Conservation (phyloP, 2,888 invertebrate species). For the Agriopis aurantiaria region DNA sequence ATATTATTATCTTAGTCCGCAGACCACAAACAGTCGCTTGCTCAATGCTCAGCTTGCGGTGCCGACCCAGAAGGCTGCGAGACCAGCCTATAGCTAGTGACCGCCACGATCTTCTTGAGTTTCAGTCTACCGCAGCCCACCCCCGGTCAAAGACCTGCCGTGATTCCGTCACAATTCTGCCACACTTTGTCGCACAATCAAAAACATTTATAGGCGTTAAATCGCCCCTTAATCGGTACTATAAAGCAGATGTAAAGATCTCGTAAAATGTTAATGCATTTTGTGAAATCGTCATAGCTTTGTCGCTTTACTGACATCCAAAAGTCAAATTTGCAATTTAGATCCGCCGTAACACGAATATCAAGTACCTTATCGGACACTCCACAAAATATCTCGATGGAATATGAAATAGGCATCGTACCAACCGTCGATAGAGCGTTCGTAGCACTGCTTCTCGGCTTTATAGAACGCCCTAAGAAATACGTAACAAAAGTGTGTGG, state of each 20-base stretch:
- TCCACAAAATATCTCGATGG: constrained; percentile 1
- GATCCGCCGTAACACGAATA: constrained; percentile 14
- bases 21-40: constrained; percentile 16
- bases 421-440: not conserved
- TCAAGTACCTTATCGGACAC: constrained; percentile 13
- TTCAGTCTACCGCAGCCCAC: constrained; percentile 75
- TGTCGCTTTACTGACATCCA: constrained; percentile 23
- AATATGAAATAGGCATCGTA: constrained; percentile 12
- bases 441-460: constrained; percentile 7
- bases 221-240: constrained; percentile 70
- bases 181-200: constrained; percentile 72
- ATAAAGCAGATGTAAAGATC: constrained; percentile 72
- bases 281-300: constrained; percentile 64
- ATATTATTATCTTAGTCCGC: not conserved
- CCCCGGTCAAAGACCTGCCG: constrained; percentile 73
- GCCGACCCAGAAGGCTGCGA: constrained; percentile 21
- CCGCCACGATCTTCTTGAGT: constrained; percentile 73
- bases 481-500: constrained; percentile 26
- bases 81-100: constrained; percentile 36
- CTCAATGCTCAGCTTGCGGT: constrained; percentile 14
- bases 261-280: constrained; percentile 72
- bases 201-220: constrained; percentile 77
- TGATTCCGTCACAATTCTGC: constrained; percentile 61
- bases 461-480: constrained; percentile 15
- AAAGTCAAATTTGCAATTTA: constrained; percentile 22